These are phyloP conservation scores for Corvus cornix DNA, from an alignment of 2,113 vertebrate species.

Conservation along the genomic window DNA sequence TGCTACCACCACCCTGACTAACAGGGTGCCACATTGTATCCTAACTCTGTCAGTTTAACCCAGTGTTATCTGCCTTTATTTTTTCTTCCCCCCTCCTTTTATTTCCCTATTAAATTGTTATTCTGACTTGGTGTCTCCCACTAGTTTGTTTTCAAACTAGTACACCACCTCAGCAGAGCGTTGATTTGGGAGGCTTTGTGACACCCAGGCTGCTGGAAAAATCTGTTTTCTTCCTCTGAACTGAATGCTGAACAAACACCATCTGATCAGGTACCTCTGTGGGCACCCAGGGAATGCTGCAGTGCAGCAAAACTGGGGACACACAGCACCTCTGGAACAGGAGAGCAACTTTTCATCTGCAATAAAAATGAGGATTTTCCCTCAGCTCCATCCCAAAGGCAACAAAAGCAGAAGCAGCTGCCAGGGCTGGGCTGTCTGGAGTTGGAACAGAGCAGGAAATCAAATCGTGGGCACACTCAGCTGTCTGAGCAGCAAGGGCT, in stretches of 20 bases:
- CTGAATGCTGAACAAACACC: not conserved
- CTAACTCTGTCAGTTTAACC: no score
- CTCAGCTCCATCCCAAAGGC: not conserved
- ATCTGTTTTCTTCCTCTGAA: not conserved
- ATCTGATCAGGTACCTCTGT: not conserved
- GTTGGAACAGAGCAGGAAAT: not conserved
- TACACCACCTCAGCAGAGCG: not conserved
- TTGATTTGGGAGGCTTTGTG: not conserved
- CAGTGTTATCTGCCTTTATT: no score
- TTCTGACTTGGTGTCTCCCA: no score
- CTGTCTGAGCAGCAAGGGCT: not conserved
- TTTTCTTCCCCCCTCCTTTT: no score
- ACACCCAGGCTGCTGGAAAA: not conserved
- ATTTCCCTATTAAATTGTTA: no score
- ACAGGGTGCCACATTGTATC: no score
- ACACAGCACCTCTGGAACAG: not conserved
- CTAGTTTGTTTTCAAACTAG: no score
- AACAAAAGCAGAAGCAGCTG: not conserved
- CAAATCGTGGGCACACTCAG: not conserved
- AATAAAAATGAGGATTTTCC: not conserved
- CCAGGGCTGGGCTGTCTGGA: not conserved
- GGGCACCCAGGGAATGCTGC: not conserved
- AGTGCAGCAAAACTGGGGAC: not conserved
- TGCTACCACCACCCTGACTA: no score
- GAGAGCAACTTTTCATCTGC: not conserved